Base-by-base conservation (phyloP, 2,888 invertebrate species). In the Clunio marinus region DNA sequence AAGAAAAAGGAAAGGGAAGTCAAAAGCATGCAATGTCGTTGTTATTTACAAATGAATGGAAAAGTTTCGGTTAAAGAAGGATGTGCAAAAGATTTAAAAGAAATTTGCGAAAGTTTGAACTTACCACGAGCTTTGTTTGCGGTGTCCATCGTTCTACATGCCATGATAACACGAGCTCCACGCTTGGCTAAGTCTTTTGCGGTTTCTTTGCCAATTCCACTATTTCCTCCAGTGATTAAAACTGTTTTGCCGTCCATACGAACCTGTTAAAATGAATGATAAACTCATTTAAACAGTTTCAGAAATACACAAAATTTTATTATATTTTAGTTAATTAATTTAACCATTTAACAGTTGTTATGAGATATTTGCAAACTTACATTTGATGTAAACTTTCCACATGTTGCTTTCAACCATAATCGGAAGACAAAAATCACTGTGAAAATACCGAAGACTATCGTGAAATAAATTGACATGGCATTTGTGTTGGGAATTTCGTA, bases 231-330 rank as follows among this genome's bases (percentile, higher is more conserved):
- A 13, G 95, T 95, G n/a, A 96, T 84, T 8, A 95, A 84, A 8
- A 92, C 90, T 0, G 91, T 91, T 81, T 94, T 93, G 5, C 92
- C 93, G 69, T 89, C 84, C 88, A 95, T 89, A 75, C 83, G 88
- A 51, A 79, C 82, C 70, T 81, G 70, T 2, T 75, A 74, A 22
- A 41, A 41, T n/a, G 2, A 32, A 32, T 8, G 32, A 3, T 22
- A n/a, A n/a, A n/a, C n/a, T n/a, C 7, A 8, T 10, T 10, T 35
- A 35, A 35, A 35, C 7, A 10, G 7, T 10, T 35, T 8, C 7
- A 35, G 10, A 35, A 8, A 8, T 35, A 35, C 7, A 35, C 7
- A 10, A 8, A 35, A 35, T 8, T 8, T 35, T 58, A 24, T 58
- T n/a, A 58, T 1, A 17, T 58, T 58, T 32, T 13, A 32, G 13